phyloP scores from a whole-genome alignment of 2,113 vertebrate species.

The Seriola aureovittata region DNA sequence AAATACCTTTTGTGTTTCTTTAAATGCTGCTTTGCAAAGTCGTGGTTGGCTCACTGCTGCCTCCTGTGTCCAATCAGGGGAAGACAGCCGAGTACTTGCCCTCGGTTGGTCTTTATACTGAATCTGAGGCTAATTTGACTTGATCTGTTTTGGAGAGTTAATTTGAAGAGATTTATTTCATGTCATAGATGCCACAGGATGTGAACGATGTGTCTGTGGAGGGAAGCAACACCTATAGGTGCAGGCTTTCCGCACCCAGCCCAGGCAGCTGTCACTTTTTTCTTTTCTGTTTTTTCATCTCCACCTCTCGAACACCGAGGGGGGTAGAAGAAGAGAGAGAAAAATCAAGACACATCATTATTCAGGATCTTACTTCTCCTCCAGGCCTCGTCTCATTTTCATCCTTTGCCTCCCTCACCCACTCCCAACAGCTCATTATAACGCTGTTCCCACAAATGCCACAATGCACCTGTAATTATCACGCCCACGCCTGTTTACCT shows the following conservation, averaged over 20 bases:
- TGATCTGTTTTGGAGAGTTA: neutral
- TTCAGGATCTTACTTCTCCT: slow-evolving; percentile 72
- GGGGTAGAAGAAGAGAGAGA: neutral
- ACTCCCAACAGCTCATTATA: slow-evolving; percentile 83
- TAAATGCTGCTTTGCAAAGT: neutral
- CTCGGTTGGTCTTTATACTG: neutral
- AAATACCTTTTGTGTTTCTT: too few relatives aligned
- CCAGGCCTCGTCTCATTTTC: slow-evolving; percentile 73
- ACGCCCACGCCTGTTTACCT: slow-evolving; percentile 83
- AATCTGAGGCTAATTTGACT: neutral
- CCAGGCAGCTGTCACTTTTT: slow-evolving; percentile 44
- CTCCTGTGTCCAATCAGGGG: slow-evolving; percentile 1
- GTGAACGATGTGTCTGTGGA: neutral
- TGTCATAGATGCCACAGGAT: slow-evolving; percentile 34
- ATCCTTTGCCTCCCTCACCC: slow-evolving; percentile 76
- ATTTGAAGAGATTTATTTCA: slow-evolving; percentile 4
- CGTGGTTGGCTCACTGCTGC: slow-evolving; percentile 4
- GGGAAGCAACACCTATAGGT: slow-evolving; percentile 46
- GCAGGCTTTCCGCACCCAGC: slow-evolving; percentile 41
- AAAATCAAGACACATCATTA: slow-evolving; percentile 53
- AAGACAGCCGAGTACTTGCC: neutral
- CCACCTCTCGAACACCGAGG: slow-evolving; percentile 29
- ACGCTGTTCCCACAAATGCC: slow-evolving; percentile 81
- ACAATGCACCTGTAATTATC: slow-evolving; percentile 84
- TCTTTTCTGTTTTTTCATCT: neutral